These are phyloP conservation scores for Oegoconia quadripuncta DNA, from an alignment of 2,888 invertebrate genomes.

Conservation along the genomic window DNA sequence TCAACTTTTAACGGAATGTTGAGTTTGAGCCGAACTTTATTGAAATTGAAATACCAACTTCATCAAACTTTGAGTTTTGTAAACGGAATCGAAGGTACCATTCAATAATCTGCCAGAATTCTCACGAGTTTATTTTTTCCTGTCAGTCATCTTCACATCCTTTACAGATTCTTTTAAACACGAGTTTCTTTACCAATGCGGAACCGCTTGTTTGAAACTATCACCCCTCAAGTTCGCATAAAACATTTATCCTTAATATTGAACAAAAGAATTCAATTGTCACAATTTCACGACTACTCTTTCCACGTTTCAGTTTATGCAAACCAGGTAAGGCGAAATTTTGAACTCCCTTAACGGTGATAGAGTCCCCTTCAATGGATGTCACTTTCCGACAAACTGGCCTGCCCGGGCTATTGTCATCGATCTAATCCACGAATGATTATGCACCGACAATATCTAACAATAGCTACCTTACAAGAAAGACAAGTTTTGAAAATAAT, in stretches of 20 bases:
- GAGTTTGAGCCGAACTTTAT: conserved; percentile 27
- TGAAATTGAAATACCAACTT: conserved; percentile 23
- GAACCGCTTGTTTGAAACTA: neutral
- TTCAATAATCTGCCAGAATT: conserved; percentile 1
- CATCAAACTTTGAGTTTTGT: conserved; percentile 2
- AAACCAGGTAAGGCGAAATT: conserved; percentile 29
- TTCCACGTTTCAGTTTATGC: conserved; percentile 25
- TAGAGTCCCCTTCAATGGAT: conserved; percentile 47
- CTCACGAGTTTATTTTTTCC: neutral
- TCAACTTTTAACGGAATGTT: conserved; percentile 29
- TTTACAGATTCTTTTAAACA: no score
- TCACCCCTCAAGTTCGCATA: conserved; percentile 23
- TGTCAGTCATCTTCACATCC: no score
- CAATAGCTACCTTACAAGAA: conserved; percentile 52
- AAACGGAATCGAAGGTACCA: conserved; percentile 6
- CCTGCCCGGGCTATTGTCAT: conserved; percentile 50
- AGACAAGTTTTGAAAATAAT: conserved; percentile 65
- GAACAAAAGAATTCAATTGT: conserved; percentile 15
- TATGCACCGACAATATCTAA: conserved; percentile 55
- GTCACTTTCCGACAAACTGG: conserved; percentile 59
- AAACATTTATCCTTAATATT: conserved; percentile 8
- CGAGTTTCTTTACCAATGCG: no score
- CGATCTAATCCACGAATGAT: conserved; percentile 61
- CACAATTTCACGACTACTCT: conserved; percentile 31
- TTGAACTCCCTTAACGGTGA: conserved; percentile 36